Conservation (phyloP, 2,888 invertebrate species). For the Salticus scenicus region DNA sequence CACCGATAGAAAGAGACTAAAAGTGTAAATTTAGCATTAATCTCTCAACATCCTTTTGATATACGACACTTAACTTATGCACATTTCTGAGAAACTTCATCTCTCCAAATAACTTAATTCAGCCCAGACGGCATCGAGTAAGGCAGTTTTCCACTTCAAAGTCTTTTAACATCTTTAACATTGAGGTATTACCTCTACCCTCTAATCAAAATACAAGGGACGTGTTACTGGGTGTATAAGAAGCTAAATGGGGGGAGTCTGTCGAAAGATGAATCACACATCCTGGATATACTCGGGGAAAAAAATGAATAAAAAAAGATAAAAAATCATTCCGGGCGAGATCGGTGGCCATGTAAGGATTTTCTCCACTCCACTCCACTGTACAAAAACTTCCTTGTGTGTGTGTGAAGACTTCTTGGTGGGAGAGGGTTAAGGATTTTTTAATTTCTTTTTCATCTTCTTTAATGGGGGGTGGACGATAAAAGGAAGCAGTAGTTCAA, state of each 20-base stretch:
- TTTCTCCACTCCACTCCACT: not conserved
- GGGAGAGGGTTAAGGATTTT: not conserved
- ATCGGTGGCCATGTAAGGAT: not conserved
- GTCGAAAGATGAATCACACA: slow-evolving; percentile 62
- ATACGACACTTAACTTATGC: too few species aligned
- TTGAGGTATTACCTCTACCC: not conserved
- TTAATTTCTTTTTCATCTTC: not conserved
- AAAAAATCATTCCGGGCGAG: not conserved
- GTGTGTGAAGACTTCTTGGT: not conserved
- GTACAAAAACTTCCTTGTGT: not conserved
- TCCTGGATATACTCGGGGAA: slow-evolving; percentile 48
- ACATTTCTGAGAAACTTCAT: too few species aligned
- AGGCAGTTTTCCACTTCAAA: not conserved
- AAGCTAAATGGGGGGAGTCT: slow-evolving; percentile 28
- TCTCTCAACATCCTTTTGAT: too few species aligned
- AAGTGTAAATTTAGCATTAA: too few species aligned
- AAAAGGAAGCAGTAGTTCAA: not conserved
- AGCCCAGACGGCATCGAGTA: too few species aligned
- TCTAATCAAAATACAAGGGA: slow-evolving; percentile 6
- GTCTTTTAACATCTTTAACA: not conserved
- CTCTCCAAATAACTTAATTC: too few species aligned
- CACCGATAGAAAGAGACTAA: too few species aligned
- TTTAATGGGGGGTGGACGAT: not conserved
- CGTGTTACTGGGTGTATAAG: slow-evolving; percentile 1
- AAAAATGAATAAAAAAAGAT: not conserved